Base-by-base conservation (phyloP, 53 echinoderm and acorn worm genomes). In the Pentamera pediparva region DNA sequence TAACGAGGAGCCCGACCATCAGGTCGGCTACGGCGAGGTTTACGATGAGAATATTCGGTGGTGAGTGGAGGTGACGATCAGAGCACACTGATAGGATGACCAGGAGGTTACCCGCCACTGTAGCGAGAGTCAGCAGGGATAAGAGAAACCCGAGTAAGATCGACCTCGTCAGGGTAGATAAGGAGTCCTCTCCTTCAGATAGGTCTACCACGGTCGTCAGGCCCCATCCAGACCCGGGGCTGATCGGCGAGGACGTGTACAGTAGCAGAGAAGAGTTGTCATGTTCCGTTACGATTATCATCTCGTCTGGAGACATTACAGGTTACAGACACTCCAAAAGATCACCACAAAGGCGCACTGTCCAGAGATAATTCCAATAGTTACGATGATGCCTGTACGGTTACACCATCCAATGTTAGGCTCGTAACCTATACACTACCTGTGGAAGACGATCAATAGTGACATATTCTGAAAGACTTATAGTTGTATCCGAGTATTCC, bases 1-100 rank as follows among this genome's bases (percentile, higher is more conserved):
- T 98, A n/a, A 92, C 98, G 24, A 98, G 72, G 5, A 88, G 39
- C 12, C 83, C 98, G 5, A 98, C 98, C 28, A 78, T 58, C 19
- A 98, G 38, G 39, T 98, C 98, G 3, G 98, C 82, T 1, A 92
- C 76, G 36, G 98, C 98, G 20, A 98, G 81, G 52, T 91, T 91
- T 26, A 92, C 80, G 65, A 92, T 92, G 27, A 98, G 84, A 30
- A 92, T 86, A 45, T 98, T 98, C 4, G 98, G 83, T 0, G 98
- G 86, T 20, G 86, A 88, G 21, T 87, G 86, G 1, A 98, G 77
- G 38, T 88, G 89, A n/a, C 84, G 76, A 18, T 91, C 89, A 8
- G 86, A 21, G 40, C 83, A 83, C n/a, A 98, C 92, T 1, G 98
- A 98, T 8, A 89, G 62, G 34, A 98, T 76, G 1, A 98, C 98